Base-by-base conservation (phyloP, 2,113 vertebrate genomes). In the Cariama cristata region DNA sequence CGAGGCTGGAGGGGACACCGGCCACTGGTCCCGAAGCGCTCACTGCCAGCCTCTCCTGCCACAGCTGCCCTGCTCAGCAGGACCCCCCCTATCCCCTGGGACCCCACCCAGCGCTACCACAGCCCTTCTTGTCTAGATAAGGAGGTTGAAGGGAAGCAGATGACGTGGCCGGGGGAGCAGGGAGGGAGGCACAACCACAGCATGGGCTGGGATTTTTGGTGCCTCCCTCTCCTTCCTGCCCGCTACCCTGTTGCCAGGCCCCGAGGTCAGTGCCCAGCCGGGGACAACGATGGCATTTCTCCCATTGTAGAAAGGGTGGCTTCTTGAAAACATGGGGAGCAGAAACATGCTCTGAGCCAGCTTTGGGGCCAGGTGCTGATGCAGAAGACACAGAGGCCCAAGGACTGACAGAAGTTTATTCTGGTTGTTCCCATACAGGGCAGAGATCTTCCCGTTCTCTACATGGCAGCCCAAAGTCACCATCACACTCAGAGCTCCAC, bases 401-500 rank as follows among this genome's bases (percentile, higher is more conserved):
- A 84, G 76, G 30, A 86, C 56, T 35, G 76, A 71, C 56, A 87
- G 26, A 55, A 84, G 87, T 97, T 97, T 96, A 97, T 95, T 97
- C 73, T 67, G 66, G 79, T 83, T 64, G 44, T 58, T 86, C 72
- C 86, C 2, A 1, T 24, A 50, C 27, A 79, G 49, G 79, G 75
- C 79, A 94, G 59, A 45, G 47, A 42, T 16, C 32, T 79, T 67
- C 71, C 33, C 5, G 0, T 42, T 76, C 62, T 77, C 40, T 2
- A 64, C 33, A 44, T 2, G 2, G 27, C 76, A 28, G 71, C 16
- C n/a, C 64, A n/a, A 45, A 89, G 75, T 16, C 68, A 71, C 23
- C 0, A 0, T n/a, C 55, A n/a, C 0, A 0, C 45, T 87, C 13
- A 1, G 53, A 72, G 60, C 40, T 21, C 33, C 40, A 50, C 1